Base-by-base conservation (phyloP, 2,797 vertebrate species). In the Neomorphus geoffroyi region DNA sequence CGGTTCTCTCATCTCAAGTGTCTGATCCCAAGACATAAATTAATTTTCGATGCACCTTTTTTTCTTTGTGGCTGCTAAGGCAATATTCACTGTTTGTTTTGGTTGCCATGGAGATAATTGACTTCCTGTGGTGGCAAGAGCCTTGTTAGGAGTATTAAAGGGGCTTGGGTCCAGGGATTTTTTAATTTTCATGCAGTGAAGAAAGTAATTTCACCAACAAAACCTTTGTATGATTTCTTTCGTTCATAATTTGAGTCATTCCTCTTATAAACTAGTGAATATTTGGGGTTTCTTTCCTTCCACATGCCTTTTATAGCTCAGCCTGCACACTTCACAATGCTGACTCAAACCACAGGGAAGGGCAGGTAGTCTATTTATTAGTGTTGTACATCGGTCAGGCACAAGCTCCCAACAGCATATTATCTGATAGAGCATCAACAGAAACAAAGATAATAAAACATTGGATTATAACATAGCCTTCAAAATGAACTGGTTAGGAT, bases 31-130 rank as follows among this genome's bases (percentile, higher is more conserved):
- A 97, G 94, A 95, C 84, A 96, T 97, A 97, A 98, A 97, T 98
- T 97, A 97, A 98, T 98, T 98, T 97, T 96, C 97, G 96, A 96
- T 95, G 83, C 62, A 97, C 91, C 93, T 97, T 98, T 97, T 97
- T 97, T 97, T 97, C 92, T 97, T 97, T 93, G 87, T 94, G 89
- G 88, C 95, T 95, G 93, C 91, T 95, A 91, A 97, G 83, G 96
- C 92, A 97, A 96, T 97, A 96, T 83, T 97, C 97, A 96, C 90
- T 96, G 92, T 98, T 98, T 98, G 89, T 97, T 97, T 98, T 93
- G 50, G 97, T 98, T 98, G 84, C 94, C 84, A 97, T 97, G 93
- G 97, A 97, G 89, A 98, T 95, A 98, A 97, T 96, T 97, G 97
- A 97, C 96, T 98, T 98, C 97, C 94, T 96, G 89, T 90, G 46